Evolutionary conservation across 2,888 invertebrate genomes (phyloP).

Genomic region (Timema cristinae): DNA sequence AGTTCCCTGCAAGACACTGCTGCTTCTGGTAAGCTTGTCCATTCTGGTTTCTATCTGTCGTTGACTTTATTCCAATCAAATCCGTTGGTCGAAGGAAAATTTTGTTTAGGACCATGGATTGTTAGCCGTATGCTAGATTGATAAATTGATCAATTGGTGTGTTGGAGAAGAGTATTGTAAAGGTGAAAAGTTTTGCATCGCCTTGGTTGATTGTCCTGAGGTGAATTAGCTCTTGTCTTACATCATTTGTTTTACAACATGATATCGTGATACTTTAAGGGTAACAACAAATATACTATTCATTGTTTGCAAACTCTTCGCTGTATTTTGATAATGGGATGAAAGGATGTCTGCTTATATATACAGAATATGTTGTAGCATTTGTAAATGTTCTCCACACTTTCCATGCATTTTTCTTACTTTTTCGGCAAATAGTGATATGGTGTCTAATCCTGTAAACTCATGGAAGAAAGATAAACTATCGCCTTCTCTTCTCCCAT

Average conservation of each 20-base stretch:
- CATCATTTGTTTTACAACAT: background rate
- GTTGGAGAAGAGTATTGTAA: background rate
- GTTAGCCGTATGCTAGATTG: slow-evolving; percentile 4
- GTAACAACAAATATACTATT: background rate
- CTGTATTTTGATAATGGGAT: background rate
- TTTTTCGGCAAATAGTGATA: background rate
- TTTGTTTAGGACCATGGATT: background rate
- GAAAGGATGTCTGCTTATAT: background rate
- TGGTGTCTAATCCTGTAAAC: background rate
- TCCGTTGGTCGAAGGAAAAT: background rate
- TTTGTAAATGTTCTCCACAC: background rate
- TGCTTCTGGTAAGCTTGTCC: background rate
- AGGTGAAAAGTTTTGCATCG: background rate
- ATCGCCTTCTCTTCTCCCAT: background rate
- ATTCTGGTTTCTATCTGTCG: background rate
- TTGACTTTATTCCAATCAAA: background rate
- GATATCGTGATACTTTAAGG: background rate
- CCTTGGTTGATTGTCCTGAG: background rate
- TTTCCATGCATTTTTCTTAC: background rate
- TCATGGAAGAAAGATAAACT: background rate
- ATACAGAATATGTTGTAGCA: background rate
- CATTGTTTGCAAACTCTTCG: background rate
- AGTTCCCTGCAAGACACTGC: slow-evolving; percentile 8
- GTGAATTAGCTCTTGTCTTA: background rate
- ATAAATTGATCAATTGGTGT: background rate